A percentile compares a stretch with the other conserved stretches of the same genome.
Conservation (phyloP, 1,140 invertebrate species). For the Diachasmimorpha longicaudata region DNA sequence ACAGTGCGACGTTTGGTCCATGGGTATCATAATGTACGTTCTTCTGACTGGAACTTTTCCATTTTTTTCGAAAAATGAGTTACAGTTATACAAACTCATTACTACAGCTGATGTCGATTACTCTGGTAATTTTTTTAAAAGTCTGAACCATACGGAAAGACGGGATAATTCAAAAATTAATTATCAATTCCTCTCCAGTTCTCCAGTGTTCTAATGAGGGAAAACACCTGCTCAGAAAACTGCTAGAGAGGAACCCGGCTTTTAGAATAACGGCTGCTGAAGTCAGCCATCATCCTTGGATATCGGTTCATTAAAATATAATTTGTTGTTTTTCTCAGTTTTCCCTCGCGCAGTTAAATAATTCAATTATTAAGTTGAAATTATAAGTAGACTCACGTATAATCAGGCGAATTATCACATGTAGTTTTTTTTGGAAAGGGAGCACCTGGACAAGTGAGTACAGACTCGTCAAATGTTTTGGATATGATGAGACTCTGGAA, state of each 20-base stretch:
- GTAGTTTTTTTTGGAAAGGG: slow-evolving; percentile 8
- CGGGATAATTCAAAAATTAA: background rate
- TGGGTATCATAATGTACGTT: slow-evolving; percentile 66
- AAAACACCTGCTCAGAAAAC: slow-evolving; percentile 54
- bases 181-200: slow-evolving; percentile 9
- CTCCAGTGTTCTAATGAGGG: slow-evolving; percentile 44
- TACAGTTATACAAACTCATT: slow-evolving; percentile 45
- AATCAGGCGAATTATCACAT: too few relatives aligned
- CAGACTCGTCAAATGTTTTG: slow-evolving; percentile 21
- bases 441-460: background rate
- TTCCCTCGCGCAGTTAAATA: too few relatives aligned
- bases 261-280: slow-evolving; percentile 63
- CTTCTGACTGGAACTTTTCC: slow-evolving; percentile 54
- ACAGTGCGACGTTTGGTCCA: slow-evolving; percentile 68
- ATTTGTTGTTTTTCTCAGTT: background rate
- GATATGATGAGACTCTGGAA: slow-evolving; percentile 31
- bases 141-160: background rate
- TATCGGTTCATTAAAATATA: slow-evolving; percentile 43
- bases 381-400: too few relatives aligned
- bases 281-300: slow-evolving; percentile 63
- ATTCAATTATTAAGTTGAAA: too few relatives aligned
- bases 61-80: slow-evolving; percentile 47
- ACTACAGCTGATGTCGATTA: slow-evolving; percentile 38
- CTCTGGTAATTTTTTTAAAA: slow-evolving; percentile 20
- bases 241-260: slow-evolving; percentile 64